These are phyloP conservation scores for Xylocopa sonorina DNA, from an alignment of 1,140 invertebrate species.

Conservation along the genomic window DNA sequence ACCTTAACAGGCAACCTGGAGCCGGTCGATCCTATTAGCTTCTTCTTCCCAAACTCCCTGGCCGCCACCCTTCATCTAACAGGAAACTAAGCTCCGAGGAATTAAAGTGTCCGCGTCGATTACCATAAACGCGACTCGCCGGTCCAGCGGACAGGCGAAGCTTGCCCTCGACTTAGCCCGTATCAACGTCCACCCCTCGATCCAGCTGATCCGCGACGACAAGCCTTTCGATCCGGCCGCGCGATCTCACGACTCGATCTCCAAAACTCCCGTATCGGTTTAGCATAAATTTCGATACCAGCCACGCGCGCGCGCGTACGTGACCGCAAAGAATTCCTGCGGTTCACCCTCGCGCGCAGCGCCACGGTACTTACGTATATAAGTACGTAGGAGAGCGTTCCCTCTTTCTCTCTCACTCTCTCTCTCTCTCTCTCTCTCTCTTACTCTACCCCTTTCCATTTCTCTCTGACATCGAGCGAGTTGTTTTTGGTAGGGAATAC, in stretches of 20 bases:
- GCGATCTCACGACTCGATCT: too few relatives aligned
- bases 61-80: not conserved
- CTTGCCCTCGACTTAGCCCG: conserved; percentile 5
- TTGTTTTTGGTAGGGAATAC: conserved; percentile 62
- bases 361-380: too few relatives aligned
- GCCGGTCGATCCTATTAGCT: conserved; percentile 28
- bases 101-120: conserved; percentile 18
- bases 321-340: conserved; percentile 44
- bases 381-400: too few relatives aligned
- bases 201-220: not conserved
- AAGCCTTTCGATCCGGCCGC: not conserved
- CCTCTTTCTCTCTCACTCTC: too few relatives aligned
- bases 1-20: not conserved
- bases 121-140: conserved; percentile 9
- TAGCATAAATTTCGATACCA: conserved; percentile 49
- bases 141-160: not conserved
- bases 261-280: conserved; percentile 20
- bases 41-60: conserved; percentile 13
- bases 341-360: too few relatives aligned
- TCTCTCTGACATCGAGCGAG: conserved; percentile 24
- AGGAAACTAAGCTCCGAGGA: not conserved
- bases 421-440: too few relatives aligned
- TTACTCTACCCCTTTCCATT: too few relatives aligned
- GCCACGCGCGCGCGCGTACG: conserved; percentile 12
- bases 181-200: not conserved